A percentile compares a stretch with the other conserved stretches of the same genome.
Conservation (phyloP, 2,797 vertebrate genomes). For the Kryptopterus vitreolus region DNA sequence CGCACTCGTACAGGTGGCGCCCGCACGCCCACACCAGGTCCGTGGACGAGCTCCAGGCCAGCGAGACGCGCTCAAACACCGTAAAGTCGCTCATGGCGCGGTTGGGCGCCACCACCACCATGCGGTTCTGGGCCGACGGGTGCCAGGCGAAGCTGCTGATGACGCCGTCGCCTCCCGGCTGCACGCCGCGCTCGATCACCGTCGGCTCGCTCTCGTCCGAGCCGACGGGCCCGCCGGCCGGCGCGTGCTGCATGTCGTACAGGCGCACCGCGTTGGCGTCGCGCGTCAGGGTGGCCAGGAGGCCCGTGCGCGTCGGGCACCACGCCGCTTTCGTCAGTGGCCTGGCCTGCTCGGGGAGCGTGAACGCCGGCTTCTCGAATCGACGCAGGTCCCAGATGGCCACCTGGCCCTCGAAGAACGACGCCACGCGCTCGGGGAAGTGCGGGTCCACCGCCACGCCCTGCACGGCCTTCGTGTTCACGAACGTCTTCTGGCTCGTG, state of each 20-base stretch:
- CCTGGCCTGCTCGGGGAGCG: conserved; percentile 92
- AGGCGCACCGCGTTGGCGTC: conserved; percentile 95
- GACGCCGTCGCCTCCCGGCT: conserved; percentile 84
- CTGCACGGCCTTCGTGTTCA: conserved; percentile 98
- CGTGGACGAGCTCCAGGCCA: conserved; percentile 94
- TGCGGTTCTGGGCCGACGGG: conserved; percentile 93
- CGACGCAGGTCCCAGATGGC: conserved; percentile 98
- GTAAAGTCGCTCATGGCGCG: conserved; percentile 97
- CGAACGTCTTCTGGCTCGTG: conserved; percentile 97
- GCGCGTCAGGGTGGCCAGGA: conserved; percentile 91
- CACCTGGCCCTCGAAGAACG: conserved; percentile 97
- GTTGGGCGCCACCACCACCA: conserved; percentile 94
- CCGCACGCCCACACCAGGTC: conserved; percentile 98
- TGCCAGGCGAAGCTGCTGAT: conserved; percentile 98
- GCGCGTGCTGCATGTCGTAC: conserved; percentile 98
- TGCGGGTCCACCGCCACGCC: conserved; percentile 95
- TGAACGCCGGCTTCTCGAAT: conserved; percentile 97
- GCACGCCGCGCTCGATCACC: conserved; percentile 97
- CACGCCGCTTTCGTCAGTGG: conserved; percentile 95
- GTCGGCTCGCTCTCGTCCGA: conserved; percentile 94
- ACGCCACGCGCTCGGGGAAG: conserved; percentile 92
- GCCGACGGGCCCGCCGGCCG: conserved; percentile 86
- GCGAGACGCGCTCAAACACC: conserved; percentile 95
- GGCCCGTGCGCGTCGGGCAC: conserved; percentile 94
- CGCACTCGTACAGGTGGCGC: conserved; percentile 90